Base-by-base conservation (phyloP, 2,113 vertebrate species). In the Pomatostomus ruficeps region DNA sequence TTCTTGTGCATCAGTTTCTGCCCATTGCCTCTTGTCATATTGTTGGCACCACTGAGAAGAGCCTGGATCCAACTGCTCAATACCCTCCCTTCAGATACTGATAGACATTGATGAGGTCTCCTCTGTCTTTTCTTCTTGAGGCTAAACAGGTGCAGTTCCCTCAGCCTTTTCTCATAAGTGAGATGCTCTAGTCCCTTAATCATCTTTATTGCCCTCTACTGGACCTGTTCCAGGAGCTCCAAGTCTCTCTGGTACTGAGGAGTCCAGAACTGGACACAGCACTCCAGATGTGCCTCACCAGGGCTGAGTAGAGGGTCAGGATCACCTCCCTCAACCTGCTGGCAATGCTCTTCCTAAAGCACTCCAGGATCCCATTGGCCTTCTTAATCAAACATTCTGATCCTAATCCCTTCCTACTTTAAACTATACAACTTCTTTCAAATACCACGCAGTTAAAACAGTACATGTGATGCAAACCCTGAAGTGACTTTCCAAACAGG, bases 301-400 rank as follows among this genome's bases (percentile, higher is more conserved):
- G n/a, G 9, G 24, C 16, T 59, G 16, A 66, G 16, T 2, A 52
- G 9, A 52, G 9, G 7, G 16, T 6, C 15, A 66, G 28, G 23
- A 45, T 52, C 52, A 24, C 10, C 19, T 49, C 7, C 8, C 12
- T 2, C 3, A 2, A 29, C 10, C 19, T 46, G 20, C 28, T 45
- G 28, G 24, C 16, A 38, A 2, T 31, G 11, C 5, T 52, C 0
- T 46, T 61, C 26, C 38, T 21, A 25, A 21, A 10, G n/a, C 29
- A 82, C 12, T 5, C 6, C 40, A 68, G 18, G 14, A 61, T 31
- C 7, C 6, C 29, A 40, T 1, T 26, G 5, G 9, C n/a, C 21
- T n/a, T 52, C 16, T 52, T 25, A 51, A 24, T 46, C 13, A 59
- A 38, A 40, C 0, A 0, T 31, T 14, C 3, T 2, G 1, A 35